A percentile compares a stretch with the other conserved stretches of the same genome.
phyloP scores from a whole-genome alignment of 1,140 invertebrate species.

The Pteromalus puparum region DNA sequence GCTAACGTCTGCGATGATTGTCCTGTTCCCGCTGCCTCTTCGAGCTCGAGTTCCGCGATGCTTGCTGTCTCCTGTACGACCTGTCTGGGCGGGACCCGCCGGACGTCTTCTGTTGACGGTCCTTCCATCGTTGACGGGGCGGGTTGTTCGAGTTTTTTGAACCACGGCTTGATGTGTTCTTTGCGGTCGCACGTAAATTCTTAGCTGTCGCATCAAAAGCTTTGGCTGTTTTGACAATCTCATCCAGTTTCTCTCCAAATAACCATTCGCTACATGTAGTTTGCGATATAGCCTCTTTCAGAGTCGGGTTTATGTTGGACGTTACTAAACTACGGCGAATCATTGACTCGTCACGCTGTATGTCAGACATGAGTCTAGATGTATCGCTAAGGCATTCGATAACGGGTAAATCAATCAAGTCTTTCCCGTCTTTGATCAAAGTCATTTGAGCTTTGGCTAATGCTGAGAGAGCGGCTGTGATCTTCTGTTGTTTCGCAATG shows the following conservation, averaged over 20 bases:
- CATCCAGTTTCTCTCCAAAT: conserved; percentile 18
- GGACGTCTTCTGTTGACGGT: background rate
- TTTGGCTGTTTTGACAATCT: background rate
- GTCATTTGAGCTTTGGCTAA: background rate
- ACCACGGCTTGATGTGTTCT: background rate
- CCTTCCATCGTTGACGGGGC: background rate
- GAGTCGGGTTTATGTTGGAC: background rate
- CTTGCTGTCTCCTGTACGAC: background rate
- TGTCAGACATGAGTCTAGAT: background rate
- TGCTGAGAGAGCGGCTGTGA: conserved; percentile 29
- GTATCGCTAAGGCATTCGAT: background rate
- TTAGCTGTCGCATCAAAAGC: background rate
- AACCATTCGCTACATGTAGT: background rate
- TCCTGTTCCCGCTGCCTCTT: background rate
- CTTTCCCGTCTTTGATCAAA: background rate
- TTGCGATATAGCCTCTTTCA: background rate
- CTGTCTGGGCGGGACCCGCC: background rate
- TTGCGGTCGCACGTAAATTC: background rate
- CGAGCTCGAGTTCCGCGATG: background rate
- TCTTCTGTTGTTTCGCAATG: conserved; percentile 49
- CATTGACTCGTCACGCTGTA: background rate
- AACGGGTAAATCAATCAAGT: background rate
- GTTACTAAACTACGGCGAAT: background rate
- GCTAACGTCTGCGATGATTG: background rate
- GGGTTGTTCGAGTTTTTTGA: background rate